A percentile compares a stretch with the other conserved stretches of the same genome.
phyloP scores from a whole-genome alignment of 2,113 vertebrate genomes.

The Notothenia coriiceps region DNA sequence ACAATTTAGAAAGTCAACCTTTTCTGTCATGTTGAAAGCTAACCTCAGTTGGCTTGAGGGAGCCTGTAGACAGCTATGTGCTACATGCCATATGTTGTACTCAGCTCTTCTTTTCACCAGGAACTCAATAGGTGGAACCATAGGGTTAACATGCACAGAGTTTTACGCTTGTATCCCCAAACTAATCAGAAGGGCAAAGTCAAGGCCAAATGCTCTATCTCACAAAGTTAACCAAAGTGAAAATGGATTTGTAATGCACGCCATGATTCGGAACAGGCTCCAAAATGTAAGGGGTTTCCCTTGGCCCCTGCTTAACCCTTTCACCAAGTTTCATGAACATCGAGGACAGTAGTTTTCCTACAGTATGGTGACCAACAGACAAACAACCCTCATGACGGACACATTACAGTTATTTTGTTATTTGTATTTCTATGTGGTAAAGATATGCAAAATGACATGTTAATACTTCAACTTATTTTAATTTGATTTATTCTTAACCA shows the following conservation, averaged over 20 bases:
- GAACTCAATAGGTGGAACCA: background rate
- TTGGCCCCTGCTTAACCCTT: no score
- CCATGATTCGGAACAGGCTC: no score
- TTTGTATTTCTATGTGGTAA: background rate
- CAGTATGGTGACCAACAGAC: no score
- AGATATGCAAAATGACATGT: background rate
- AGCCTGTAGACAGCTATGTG: background rate
- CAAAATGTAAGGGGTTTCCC: no score
- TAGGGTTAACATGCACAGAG: background rate
- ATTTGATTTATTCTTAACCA: background rate
- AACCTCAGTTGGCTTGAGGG: background rate
- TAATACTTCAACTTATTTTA: no score
- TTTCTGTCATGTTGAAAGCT: background rate
- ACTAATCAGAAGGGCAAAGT: no score
- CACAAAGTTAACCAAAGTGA: no score
- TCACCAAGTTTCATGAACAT: no score
- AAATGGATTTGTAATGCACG: no score
- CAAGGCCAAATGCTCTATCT: no score
- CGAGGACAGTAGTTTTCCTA: no score
- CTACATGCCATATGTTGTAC: background rate
- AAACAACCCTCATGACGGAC: no score
- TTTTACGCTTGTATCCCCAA: background rate
- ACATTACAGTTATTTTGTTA: background rate
- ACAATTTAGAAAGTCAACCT: background rate
- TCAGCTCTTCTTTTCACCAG: constrained; percentile 2